Conservation (phyloP, 2,888 invertebrate species). For the Megamerina dolium region DNA sequence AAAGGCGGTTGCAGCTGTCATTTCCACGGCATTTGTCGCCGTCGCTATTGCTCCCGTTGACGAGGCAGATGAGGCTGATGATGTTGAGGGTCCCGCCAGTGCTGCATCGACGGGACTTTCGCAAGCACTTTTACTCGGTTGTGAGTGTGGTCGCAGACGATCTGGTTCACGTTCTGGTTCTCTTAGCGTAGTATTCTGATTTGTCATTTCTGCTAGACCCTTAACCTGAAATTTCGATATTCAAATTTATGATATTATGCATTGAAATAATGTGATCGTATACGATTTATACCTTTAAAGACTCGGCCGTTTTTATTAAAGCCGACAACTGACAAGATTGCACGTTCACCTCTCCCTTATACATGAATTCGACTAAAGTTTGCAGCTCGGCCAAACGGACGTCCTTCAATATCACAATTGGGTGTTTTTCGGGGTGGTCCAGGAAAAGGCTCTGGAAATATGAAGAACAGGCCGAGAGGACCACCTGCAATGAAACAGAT, state of each 20-base stretch:
- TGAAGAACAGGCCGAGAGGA: constrained; percentile 90
- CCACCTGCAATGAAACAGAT: constrained; percentile 59
- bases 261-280: background rate
- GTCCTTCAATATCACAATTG: constrained; percentile 92
- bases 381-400: constrained; percentile 84
- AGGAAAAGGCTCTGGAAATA: constrained; percentile 91
- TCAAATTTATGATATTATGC: background rate
- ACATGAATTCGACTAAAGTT: constrained; percentile 93
- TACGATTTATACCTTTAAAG: constrained; percentile 62
- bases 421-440: constrained; percentile 87
- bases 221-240: constrained; percentile 55
- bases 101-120: constrained; percentile 35
- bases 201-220: constrained; percentile 89
- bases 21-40: constrained; percentile 12
- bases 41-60: constrained; percentile 20
- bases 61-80: constrained; percentile 41
- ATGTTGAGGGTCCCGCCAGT: constrained; percentile 26
- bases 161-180: constrained; percentile 53
- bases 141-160: constrained; percentile 48
- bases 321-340: constrained; percentile 89
- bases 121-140: constrained; percentile 37
- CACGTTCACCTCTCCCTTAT: constrained; percentile 92
- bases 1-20: no score
- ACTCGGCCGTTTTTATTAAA: constrained; percentile 85
- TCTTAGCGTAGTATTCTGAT: constrained; percentile 60